Conservation (phyloP, 2,113 vertebrate species). For the Eublepharis macularius region DNA sequence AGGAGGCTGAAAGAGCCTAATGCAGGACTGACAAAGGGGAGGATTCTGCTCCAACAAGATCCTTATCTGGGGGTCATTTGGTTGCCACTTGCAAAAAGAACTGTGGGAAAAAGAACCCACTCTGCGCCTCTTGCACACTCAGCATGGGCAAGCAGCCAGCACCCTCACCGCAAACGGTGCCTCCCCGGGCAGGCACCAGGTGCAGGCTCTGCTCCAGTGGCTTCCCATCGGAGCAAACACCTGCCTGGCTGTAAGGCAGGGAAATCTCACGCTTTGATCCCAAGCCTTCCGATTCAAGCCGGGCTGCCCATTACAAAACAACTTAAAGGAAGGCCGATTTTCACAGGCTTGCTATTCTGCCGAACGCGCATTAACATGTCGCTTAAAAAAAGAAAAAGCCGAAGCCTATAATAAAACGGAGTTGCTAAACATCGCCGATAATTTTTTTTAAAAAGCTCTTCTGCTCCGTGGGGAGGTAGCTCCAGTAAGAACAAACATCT, state of each 20-base stretch:
- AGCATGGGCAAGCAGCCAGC: not conserved
- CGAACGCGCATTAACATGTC: not conserved
- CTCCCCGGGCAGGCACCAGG: not conserved
- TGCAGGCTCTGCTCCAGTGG: not conserved
- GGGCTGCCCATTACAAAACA: not conserved
- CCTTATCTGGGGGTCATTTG: not conserved
- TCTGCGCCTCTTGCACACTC: not conserved
- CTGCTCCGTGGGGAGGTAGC: not conserved
- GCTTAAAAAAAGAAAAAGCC: not conserved
- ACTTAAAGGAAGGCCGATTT: not conserved
- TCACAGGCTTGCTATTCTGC: not conserved
- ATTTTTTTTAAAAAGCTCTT: not conserved
- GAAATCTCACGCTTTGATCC: not conserved
- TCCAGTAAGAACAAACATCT: not conserved
- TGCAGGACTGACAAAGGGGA: fast-evolving
- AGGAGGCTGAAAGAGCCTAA: too few relatives aligned
- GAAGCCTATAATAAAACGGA: too few relatives aligned
- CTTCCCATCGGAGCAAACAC: not conserved
- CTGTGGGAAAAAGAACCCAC: too few relatives aligned
- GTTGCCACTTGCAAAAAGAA: not conserved
- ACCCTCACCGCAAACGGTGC: not conserved
- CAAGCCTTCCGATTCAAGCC: not conserved
- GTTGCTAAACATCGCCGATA: too few relatives aligned
- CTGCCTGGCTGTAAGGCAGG: not conserved
- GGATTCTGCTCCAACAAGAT: not conserved